These are phyloP conservation scores for Podarcis lilfordi DNA, from an alignment of 2,797 vertebrate genomes.

Conservation along the genomic window DNA sequence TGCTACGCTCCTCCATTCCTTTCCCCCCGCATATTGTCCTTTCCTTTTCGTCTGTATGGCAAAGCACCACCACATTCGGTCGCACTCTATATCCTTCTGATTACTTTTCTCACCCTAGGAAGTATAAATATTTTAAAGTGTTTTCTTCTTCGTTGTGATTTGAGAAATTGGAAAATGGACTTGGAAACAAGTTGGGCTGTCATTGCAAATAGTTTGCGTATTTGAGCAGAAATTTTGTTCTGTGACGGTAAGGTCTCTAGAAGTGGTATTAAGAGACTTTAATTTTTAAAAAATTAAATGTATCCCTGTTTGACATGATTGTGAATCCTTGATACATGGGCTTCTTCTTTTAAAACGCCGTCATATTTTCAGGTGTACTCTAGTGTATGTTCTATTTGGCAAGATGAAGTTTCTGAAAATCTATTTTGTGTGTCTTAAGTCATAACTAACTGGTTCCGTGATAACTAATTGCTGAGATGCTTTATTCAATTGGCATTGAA, in stretches of 20 bases:
- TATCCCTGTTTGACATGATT: not conserved
- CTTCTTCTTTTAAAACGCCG: constrained; percentile 36
- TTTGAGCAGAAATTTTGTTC: not conserved
- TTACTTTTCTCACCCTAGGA: not conserved
- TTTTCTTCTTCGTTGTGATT: rapidly evolving
- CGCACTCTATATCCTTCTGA: constrained; percentile 38
- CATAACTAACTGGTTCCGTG: constrained; percentile 31
- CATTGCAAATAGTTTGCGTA: not conserved
- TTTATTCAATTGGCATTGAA: constrained; percentile 41
- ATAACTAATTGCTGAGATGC: constrained; percentile 21
- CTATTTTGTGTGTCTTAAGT: not conserved
- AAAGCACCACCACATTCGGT: not conserved
- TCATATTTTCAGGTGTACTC: constrained; percentile 20
- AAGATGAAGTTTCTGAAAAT: constrained; percentile 10
- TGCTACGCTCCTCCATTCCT: not conserved
- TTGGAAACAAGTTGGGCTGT: not conserved
- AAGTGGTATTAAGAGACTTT: not conserved
- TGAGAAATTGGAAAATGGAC: not conserved
- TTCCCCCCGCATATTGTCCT: constrained; percentile 37
- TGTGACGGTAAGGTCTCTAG: not conserved
- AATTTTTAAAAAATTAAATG: not conserved
- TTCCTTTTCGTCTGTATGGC: constrained; percentile 40
- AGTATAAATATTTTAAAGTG: not conserved
- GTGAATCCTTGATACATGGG: constrained; percentile 47
- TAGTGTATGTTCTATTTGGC: not conserved